A percentile compares a stretch with the other conserved stretches of the same genome.
phyloP scores from a whole-genome alignment of 2,888 invertebrate species.

The Neoascia interrupta region DNA sequence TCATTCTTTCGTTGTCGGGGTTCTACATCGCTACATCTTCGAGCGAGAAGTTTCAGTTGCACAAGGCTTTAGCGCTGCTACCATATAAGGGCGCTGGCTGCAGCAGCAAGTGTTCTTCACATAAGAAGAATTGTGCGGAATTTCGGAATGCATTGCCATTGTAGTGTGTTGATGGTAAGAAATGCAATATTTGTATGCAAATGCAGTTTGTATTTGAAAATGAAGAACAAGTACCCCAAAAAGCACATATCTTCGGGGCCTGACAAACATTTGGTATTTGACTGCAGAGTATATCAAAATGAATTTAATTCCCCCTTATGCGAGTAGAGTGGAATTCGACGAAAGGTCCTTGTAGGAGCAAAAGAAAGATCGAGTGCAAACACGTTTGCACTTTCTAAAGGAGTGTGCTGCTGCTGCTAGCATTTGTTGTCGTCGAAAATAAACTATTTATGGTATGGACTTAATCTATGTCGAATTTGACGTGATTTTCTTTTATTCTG shows the following conservation, averaged over 20 bases:
- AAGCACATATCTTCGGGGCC: slow-evolving; percentile 43
- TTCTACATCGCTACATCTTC: slow-evolving; percentile 48
- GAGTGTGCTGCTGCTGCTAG: no score
- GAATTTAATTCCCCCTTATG: slow-evolving; percentile 67
- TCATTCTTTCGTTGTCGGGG: slow-evolving; percentile 26
- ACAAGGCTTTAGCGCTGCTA: slow-evolving; percentile 31
- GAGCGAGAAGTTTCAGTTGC: slow-evolving; percentile 42
- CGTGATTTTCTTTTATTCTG: no score
- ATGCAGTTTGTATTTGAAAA: slow-evolving; percentile 45
- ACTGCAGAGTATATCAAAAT: slow-evolving; percentile 60
- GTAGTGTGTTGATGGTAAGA: not conserved
- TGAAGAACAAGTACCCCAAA: not conserved
- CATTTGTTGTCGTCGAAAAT: no score
- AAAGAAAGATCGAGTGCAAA: no score
- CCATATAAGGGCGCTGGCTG: slow-evolving; percentile 11
- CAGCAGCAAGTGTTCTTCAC: slow-evolving; percentile 35
- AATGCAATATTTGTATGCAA: slow-evolving; percentile 66
- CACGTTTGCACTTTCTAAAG: no score
- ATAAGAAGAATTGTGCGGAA: slow-evolving; percentile 46
- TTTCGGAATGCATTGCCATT: slow-evolving; percentile 52
- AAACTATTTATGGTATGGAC: no score
- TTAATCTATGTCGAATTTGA: no score
- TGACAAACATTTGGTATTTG: slow-evolving; percentile 62
- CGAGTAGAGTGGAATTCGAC: no score
- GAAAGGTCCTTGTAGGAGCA: no score